These are phyloP conservation scores for Bubalus kerabau DNA, from an alignment of 2,113 vertebrate species.

Conservation along the genomic window DNA sequence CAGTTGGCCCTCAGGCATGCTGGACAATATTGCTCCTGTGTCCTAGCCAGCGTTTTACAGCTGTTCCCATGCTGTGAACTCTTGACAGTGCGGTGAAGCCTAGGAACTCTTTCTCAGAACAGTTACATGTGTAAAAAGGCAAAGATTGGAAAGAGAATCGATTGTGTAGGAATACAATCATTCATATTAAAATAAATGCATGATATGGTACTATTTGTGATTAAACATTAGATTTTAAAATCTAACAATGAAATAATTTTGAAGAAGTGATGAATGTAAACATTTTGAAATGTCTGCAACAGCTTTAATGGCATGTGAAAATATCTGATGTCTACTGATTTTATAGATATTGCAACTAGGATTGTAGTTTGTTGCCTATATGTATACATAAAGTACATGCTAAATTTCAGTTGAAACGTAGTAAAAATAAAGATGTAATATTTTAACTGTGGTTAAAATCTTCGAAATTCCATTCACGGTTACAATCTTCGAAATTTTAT, in stretches of 20 bases:
- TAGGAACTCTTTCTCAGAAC: not conserved
- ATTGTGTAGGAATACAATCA: not conserved
- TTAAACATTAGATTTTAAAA: not conserved
- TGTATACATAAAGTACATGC: not conserved
- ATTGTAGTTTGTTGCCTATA: not conserved
- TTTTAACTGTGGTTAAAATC: not conserved
- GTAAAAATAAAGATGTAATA: not conserved
- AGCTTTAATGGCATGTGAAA: not conserved
- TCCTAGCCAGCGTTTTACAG: not conserved
- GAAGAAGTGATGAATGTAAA: not conserved
- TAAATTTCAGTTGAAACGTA: not conserved
- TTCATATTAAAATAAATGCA: not conserved
- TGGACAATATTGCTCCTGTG: not conserved
- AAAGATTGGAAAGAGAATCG: not conserved
- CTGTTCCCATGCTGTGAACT: not conserved
- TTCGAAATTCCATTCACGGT: not conserved
- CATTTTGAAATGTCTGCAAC: not conserved
- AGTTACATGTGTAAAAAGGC: not conserved
- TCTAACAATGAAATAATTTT: not conserved
- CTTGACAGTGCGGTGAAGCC: not conserved
- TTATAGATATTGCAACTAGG: not conserved
- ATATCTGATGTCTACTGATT: not conserved
- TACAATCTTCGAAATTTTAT: not conserved
- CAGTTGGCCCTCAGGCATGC: not conserved
- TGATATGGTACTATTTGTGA: not conserved